Evolutionary conservation across 1,140 invertebrate genomes (phyloP), one percentile per base, ranked within the genome.

Genomic region (Atopsyche davidsoni): DNA sequence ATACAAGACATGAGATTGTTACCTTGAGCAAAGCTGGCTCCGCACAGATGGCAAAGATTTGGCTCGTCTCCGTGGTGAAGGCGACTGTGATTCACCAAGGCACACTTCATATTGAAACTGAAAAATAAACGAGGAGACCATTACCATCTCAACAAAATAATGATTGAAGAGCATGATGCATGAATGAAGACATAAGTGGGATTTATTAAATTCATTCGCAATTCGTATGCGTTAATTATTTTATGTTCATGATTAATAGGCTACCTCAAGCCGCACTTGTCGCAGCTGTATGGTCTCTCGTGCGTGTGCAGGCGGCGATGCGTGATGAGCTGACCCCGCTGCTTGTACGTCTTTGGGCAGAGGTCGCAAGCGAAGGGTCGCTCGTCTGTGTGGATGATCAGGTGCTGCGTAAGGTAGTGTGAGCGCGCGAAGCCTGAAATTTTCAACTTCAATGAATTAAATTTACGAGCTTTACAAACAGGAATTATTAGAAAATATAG

Each of bases 201-300:
- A n/a, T n/a, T n/a, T n/a, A n/a, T n/a, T n/a, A n/a, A n/a, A n/a
- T n/a, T n/a, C n/a, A n/a, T n/a, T n/a, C n/a, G n/a, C n/a, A n/a
- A n/a, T n/a, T n/a, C n/a, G n/a, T n/a, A n/a, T n/a, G n/a, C n/a
- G n/a, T n/a, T n/a, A n/a, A n/a, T n/a, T n/a, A n/a, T n/a, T n/a
- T n/a, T n/a, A n/a, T 3, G 16, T 44, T 7, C 24, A 17, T 44
- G 39, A 39, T 24, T 18, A 16, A 18, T 38, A 25, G 21, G 4
- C 14, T 39, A 60, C 45, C 53, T 59, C 40, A 57, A 54, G 10
- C 47, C 48, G 42, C 64, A 66, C 17, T 58, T 48, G 19, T 60
- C 56, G 46, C 64, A 66, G 28, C 51, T 58, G 23, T 57, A 64
- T 11, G 60, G 58, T 32, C 57, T 58, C 17, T 61, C 61, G 1